Evolutionary conservation across 2,113 vertebrate genomes (phyloP).

Genomic region (Sisor rabdophorus): DNA sequence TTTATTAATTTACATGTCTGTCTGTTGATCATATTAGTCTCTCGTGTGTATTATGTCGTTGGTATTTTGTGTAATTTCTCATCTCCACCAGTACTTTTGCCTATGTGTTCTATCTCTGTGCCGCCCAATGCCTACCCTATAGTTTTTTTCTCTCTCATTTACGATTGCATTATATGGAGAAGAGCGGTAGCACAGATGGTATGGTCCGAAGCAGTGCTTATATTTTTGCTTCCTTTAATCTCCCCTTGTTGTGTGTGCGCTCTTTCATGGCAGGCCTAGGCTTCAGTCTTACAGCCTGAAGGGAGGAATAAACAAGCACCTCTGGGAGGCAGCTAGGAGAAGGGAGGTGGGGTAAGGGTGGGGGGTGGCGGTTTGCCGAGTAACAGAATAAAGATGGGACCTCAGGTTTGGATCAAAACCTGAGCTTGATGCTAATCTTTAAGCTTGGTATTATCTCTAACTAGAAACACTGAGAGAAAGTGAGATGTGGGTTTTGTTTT

Average conservation of each 20-base stretch:
- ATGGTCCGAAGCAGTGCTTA: slow-evolving; percentile 46
- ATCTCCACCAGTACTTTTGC: background rate
- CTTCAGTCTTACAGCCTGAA: slow-evolving; percentile 52
- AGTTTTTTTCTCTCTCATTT: slow-evolving; percentile 3
- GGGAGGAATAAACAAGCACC: slow-evolving; percentile 59
- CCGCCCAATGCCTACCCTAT: slow-evolving; percentile 5
- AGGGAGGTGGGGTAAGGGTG: slow-evolving; percentile 22
- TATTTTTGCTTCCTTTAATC: slow-evolving; percentile 52
- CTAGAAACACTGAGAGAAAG: slow-evolving; percentile 20
- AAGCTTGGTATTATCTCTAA: background rate
- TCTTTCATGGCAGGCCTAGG: slow-evolving; percentile 50
- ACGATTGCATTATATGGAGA: slow-evolving; percentile 13
- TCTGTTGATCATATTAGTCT: background rate
- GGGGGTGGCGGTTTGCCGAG: slow-evolving; percentile 15
- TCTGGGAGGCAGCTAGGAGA: slow-evolving; percentile 42
- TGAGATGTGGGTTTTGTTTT: background rate
- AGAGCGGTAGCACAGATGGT: slow-evolving; percentile 50
- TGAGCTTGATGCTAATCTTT: slow-evolving; percentile 28
- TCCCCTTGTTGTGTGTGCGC: slow-evolving; percentile 47
- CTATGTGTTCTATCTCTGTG: background rate
- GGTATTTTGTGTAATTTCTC: background rate
- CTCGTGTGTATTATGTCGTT: background rate
- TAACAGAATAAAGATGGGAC: slow-evolving; percentile 44
- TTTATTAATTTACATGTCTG: background rate
- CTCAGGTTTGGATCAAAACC: slow-evolving; percentile 46